Percentiles rank a stretch among this genome's conserved stretches.
These are phyloP conservation scores for Hydriomena furcata DNA, from an alignment of 2,888 invertebrate genomes.

Conservation along the genomic window DNA sequence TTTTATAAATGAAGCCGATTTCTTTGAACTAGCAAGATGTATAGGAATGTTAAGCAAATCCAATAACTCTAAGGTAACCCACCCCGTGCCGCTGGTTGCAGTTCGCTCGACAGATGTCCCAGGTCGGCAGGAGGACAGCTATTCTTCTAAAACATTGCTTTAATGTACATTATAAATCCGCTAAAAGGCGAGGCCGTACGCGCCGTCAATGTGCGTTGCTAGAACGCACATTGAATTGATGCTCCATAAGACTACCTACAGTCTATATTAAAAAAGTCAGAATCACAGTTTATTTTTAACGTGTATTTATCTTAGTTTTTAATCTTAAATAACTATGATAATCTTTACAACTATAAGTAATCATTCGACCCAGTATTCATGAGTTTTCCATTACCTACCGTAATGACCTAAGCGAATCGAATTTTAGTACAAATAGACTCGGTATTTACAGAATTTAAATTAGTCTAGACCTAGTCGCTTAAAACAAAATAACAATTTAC, in stretches of 20 bases:
- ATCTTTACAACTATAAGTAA: conserved; percentile 69
- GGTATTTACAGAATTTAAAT: conserved; percentile 80
- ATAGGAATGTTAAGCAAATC: conserved; percentile 35
- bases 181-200: conserved; percentile 42
- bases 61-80: conserved; percentile 18
- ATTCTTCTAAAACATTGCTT: conserved; percentile 29
- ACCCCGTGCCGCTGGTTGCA: conserved; percentile 10
- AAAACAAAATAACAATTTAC: conserved; percentile 84
- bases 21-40: conserved; percentile 16
- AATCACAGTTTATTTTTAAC: conserved; percentile 84
- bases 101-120: conserved; percentile 1
- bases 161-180: conserved; percentile 36
- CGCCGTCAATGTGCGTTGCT: conserved; percentile 39
- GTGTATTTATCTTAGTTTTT: conserved; percentile 71
- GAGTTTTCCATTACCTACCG: conserved; percentile 76
- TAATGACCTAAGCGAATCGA: conserved; percentile 75
- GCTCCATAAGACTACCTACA: conserved; percentile 74
- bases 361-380: conserved; percentile 74
- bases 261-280: conserved; percentile 80
- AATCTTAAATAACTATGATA: conserved; percentile 59
- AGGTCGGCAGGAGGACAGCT: not conserved
- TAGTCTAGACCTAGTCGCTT: conserved; percentile 79
- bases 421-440: conserved; percentile 75
- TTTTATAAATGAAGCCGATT: conserved; percentile 3
- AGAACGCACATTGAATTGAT: conserved; percentile 52